These are phyloP conservation scores for Gracilinanus agilis DNA, from an alignment of 2,113 vertebrate genomes.

Conservation along the genomic window DNA sequence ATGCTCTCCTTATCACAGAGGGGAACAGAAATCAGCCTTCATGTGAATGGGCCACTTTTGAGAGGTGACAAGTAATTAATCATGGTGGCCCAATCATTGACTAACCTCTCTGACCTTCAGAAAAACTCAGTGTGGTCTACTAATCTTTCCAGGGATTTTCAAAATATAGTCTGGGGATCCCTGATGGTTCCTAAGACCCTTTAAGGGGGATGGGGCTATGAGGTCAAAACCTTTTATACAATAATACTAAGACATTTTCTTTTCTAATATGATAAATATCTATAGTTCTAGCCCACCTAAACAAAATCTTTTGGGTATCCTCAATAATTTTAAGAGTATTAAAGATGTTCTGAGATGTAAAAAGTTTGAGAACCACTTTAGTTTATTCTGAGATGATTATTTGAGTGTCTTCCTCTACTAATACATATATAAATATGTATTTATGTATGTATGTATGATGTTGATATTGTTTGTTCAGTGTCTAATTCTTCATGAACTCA, in stretches of 20 bases:
- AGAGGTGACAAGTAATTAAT: not conserved
- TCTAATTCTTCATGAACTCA: no score
- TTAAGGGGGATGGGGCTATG: not conserved
- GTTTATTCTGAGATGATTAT: not conserved
- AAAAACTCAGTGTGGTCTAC: not conserved
- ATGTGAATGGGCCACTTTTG: not conserved
- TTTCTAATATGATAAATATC: not conserved
- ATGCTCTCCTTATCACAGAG: accelerated
- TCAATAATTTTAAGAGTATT: not conserved
- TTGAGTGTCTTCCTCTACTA: not conserved
- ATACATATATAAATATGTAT: not conserved
- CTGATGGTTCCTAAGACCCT: not conserved
- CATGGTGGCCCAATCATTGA: not conserved
- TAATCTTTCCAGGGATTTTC: not conserved
- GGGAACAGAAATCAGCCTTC: not conserved
- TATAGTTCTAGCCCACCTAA: not conserved
- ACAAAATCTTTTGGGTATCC: not conserved
- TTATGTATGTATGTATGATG: not conserved
- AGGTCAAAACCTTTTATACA: not conserved
- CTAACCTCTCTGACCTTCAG: not conserved
- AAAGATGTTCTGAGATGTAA: not conserved
- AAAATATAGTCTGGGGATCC: no score
- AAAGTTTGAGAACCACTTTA: not conserved
- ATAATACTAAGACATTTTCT: not conserved
- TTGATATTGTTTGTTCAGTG: no score